These are phyloP conservation scores for Coelinius sp. DNA, from an alignment of 2,888 invertebrate genomes.

Conservation along the genomic window DNA sequence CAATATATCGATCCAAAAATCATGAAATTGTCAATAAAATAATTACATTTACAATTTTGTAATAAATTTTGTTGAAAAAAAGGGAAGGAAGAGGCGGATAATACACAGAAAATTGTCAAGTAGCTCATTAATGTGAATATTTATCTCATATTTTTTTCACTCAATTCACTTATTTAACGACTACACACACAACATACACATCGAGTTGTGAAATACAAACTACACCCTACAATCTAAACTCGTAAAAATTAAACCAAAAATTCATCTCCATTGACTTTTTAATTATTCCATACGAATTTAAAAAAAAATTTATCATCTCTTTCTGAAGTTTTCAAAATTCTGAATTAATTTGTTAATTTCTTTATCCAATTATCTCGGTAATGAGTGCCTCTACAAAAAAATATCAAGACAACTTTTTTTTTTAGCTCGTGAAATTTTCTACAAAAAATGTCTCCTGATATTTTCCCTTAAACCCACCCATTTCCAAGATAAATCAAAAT, in stretches of 20 bases:
- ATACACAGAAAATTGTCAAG: not conserved
- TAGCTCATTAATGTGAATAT: not conserved
- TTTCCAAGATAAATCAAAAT: too few species aligned
- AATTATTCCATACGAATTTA: not conserved
- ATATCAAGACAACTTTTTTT: not conserved
- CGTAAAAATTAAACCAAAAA: not conserved
- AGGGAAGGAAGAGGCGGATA: not conserved
- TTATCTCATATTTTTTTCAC: not conserved
- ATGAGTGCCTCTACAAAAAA: too few species aligned
- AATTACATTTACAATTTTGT: not conserved
- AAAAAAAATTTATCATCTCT: not conserved
- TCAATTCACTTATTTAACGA: constrained; percentile 51
- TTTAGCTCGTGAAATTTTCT: too few species aligned
- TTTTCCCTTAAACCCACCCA: too few species aligned
- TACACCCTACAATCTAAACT: constrained; percentile 49
- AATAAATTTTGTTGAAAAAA: not conserved
- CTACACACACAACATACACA: constrained; percentile 71
- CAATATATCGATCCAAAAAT: constrained; percentile 40
- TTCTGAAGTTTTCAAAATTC: not conserved
- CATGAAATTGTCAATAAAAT: not conserved
- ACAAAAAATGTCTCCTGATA: too few species aligned
- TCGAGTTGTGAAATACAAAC: constrained; percentile 64
- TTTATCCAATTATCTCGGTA: too few species aligned
- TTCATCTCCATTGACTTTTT: not conserved
- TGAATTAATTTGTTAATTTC: too few species aligned